phyloP scores from a whole-genome alignment of 2,797 vertebrate genomes.

The Sebastes oblongus region DNA sequence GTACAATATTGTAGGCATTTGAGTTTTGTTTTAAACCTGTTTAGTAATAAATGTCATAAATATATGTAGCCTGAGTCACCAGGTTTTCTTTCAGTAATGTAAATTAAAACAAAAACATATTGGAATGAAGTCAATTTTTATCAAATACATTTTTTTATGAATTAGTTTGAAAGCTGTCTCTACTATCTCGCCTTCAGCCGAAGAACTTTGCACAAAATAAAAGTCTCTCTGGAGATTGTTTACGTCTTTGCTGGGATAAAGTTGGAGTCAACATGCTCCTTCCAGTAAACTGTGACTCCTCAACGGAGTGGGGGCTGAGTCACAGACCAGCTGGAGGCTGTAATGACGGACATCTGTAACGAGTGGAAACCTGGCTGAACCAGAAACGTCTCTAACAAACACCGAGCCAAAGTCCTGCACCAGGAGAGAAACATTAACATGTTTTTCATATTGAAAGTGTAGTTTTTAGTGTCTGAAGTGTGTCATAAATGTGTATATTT shows the following conservation, averaged over 20 bases:
- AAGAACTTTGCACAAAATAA: background rate
- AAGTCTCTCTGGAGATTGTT: background rate
- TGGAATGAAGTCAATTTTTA: background rate
- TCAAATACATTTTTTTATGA: background rate
- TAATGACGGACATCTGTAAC: constrained; percentile 1
- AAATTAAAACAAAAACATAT: background rate
- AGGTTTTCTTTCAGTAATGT: background rate
- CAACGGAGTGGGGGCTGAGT: constrained; percentile 36
- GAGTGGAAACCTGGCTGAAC: constrained; percentile 43
- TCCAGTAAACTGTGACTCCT: constrained; percentile 54
- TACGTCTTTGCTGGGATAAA: constrained; percentile 4
- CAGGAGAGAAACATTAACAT: background rate
- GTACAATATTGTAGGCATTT: background rate
- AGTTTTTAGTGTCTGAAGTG: background rate
- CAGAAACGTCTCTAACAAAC: background rate
- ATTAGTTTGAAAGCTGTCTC: background rate
- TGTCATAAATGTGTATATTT: background rate
- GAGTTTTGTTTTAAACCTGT: background rate
- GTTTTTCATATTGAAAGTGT: background rate
- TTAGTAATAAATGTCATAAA: background rate
- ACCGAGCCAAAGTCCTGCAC: background rate
- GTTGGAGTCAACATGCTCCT: background rate
- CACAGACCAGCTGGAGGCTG: constrained; percentile 42
- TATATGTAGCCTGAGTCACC: background rate
- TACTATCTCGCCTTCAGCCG: background rate